phyloP scores from a whole-genome alignment of 2,888 invertebrate species.

The Chromoteleia sp. region DNA sequence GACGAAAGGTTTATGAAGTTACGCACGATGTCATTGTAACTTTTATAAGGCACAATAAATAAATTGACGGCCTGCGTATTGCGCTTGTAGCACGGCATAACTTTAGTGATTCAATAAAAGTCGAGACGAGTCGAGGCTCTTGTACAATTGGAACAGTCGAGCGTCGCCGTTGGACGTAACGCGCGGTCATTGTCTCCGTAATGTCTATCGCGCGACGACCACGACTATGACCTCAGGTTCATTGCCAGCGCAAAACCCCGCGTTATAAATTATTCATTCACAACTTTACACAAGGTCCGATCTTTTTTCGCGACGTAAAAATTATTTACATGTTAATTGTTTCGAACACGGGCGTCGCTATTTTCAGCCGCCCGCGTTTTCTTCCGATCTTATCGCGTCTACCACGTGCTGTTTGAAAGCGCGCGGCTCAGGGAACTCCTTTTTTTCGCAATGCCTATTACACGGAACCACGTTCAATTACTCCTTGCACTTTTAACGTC shows the following conservation, averaged over 20 bases:
- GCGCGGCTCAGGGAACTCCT: background rate
- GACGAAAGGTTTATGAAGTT: slow-evolving; percentile 31
- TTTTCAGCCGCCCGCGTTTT: slow-evolving; percentile 17
- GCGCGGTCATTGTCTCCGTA: slow-evolving; percentile 51
- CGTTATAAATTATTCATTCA: slow-evolving; percentile 47
- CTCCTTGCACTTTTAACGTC: slow-evolving; percentile 21
- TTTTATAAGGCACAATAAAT: slow-evolving; percentile 23
- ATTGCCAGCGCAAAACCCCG: slow-evolving; percentile 27
- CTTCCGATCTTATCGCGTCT: slow-evolving; percentile 31
- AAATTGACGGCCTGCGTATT: background rate
- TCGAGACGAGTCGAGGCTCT: background rate
- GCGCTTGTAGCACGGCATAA: slow-evolving; percentile 13
- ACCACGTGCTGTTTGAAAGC: slow-evolving; percentile 48
- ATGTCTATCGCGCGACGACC: slow-evolving; percentile 42
- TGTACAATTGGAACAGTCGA: slow-evolving; percentile 40
- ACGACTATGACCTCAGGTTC: slow-evolving; percentile 48
- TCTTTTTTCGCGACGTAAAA: slow-evolving; percentile 6
- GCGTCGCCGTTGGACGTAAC: slow-evolving; percentile 8
- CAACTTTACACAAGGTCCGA: slow-evolving; percentile 17
- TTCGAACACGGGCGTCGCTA: slow-evolving; percentile 28
- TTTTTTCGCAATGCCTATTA: slow-evolving; percentile 21
- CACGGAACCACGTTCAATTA: slow-evolving; percentile 15
- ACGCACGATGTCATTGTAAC: slow-evolving; percentile 35
- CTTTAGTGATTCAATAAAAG: slow-evolving; percentile 40
- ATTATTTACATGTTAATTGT: slow-evolving; percentile 46